Evolutionary conservation across 2,797 vertebrate species (phyloP), one percentile per base, ranked within the genome.

Genomic region (Masticophis lateralis): DNA sequence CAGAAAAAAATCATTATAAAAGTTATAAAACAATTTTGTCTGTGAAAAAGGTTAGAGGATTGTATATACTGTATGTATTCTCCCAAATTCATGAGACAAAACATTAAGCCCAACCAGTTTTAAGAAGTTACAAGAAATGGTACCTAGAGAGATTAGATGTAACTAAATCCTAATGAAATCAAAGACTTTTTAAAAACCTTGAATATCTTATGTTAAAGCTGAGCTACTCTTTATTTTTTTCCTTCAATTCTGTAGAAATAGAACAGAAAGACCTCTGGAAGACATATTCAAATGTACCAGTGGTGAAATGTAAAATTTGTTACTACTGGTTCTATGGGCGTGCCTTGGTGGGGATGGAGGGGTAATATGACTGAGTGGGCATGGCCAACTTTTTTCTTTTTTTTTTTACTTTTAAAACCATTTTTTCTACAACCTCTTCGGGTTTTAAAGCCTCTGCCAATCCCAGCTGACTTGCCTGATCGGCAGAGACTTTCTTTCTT

Each of bases 41-140:
- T 22, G 32, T 94, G 93, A 37, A 86, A 91, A 57, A 94, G 95
- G 53, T 86, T 92, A 92, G 37, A 92, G 16, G 7, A 61, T 13
- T 28, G 60, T 27, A 87, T 37, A 69, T 69, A 16, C n/a, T 69
- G 14, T 69, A 66, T 61, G 28, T 43, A 91, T 32, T n/a, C 9
- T 61, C 37, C 43, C 28, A 25, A 51, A 47, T 56, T 63, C 9
- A 57, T 14, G 27, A 61, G 28, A 61, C 32, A 91, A 59, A 88
- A 37, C 32, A 66, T 87, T 27, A 28, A 56, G 32, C 27, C 4
- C 53, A 4, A 88, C 9, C 32, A 56, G 6, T 69, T 69, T 53
- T 14, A 88, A 57, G 28, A 92, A 59, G 22, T 86, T 53, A 32
- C 10, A 18, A 86, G 51, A 86, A 28, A 20, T n/a, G 28, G 87